A percentile compares a stretch with the other conserved stretches of the same genome.
Evolutionary conservation across 2,888 invertebrate genomes (phyloP).

Genomic region (Brenthis ino): DNA sequence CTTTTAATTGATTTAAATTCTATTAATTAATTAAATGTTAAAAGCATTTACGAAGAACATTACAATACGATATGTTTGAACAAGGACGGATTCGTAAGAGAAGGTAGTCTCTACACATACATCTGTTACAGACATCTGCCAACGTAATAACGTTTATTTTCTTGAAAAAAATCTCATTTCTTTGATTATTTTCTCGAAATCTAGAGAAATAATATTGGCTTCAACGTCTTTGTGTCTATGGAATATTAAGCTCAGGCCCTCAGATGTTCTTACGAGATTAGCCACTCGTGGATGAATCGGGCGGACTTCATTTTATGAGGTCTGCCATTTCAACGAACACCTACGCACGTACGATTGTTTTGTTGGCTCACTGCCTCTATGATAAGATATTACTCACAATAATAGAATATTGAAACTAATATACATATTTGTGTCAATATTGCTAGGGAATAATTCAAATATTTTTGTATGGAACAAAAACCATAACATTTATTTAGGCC

Average conservation of each 20-base stretch:
- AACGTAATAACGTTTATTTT: constrained; percentile 12
- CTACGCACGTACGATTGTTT: not conserved
- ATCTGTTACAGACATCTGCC: constrained; percentile 7
- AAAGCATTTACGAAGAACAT: too few species aligned
- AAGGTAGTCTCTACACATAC: constrained; percentile 1
- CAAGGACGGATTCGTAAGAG: not conserved
- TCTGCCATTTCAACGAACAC: constrained; percentile 13
- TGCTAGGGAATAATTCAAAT: too few species aligned
- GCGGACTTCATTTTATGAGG: constrained; percentile 19
- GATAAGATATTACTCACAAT: not conserved
- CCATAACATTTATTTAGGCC: too few species aligned
- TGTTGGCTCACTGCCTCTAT: not conserved
- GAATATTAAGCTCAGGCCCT: constrained; percentile 6
- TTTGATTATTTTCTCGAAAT: constrained; percentile 17
- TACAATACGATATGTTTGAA: not conserved
- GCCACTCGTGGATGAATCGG: constrained; percentile 11
- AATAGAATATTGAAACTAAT: not conserved
- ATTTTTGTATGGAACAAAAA: too few species aligned
- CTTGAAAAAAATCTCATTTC: constrained; percentile 1
- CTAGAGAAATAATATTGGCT: constrained; percentile 7
- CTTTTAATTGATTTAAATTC: too few species aligned
- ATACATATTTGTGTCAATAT: too few species aligned
- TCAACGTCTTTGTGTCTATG: constrained; percentile 5
- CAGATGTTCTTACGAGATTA: constrained; percentile 18
- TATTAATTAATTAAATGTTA: too few species aligned